Conservation (phyloP, 2,888 invertebrate genomes). For the Coelinius sp. region DNA sequence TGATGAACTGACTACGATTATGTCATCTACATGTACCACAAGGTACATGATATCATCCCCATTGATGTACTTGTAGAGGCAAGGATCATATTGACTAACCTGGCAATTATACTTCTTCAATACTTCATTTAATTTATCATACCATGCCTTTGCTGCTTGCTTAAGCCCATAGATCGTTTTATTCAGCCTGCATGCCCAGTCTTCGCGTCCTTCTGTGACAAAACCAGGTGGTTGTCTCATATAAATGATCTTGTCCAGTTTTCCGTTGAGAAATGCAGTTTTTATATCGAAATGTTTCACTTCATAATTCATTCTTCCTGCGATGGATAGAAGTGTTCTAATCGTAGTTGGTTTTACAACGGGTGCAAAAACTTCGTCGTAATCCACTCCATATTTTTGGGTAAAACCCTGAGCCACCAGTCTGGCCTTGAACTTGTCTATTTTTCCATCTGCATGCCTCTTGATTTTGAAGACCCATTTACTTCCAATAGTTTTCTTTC, state of each 20-base stretch:
- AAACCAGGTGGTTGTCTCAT: constrained; percentile 54
- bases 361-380: constrained; percentile 53
- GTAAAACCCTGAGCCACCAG: constrained; percentile 52
- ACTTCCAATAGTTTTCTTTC: neutral
- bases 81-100: constrained; percentile 47
- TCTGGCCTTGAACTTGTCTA: constrained; percentile 50
- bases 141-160: constrained; percentile 55
- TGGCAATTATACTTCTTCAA: constrained; percentile 44
- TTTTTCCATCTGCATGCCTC: constrained; percentile 39
- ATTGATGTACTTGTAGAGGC: constrained; percentile 44
- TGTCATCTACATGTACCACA: constrained; percentile 43
- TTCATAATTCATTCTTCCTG: constrained; percentile 38
- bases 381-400: constrained; percentile 51
- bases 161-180: constrained; percentile 57
- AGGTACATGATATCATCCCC: constrained; percentile 9
- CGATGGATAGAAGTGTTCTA: constrained; percentile 48
- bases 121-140: constrained; percentile 45
- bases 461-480: constrained; percentile 33
- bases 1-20: constrained; percentile 28
- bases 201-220: constrained; percentile 45
- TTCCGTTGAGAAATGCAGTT: constrained; percentile 54
- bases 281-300: constrained; percentile 50
- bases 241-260: constrained; percentile 44
- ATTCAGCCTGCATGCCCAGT: constrained; percentile 41
- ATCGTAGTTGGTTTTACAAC: constrained; percentile 52